Evolutionary conservation across 2,113 vertebrate genomes (phyloP), one percentile per base, ranked within the genome.

Genomic region (Fregata magnificens): DNA sequence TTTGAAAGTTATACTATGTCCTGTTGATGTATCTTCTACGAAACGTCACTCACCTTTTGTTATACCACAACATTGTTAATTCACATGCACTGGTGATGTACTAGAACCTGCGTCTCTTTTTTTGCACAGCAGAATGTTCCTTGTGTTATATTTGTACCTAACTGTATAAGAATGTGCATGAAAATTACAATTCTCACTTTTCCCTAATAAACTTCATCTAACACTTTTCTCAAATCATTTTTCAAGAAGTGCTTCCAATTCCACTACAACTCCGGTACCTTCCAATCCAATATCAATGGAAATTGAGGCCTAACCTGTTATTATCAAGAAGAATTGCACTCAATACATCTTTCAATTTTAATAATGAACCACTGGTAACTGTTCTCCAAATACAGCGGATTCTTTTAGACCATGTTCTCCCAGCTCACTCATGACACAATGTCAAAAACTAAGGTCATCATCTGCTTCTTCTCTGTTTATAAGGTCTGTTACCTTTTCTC

Each of bases 401-500:
- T 73, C n/a, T 52, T 94, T 86, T 61, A 89, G 77, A 84, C 55
- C 36, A 74, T 32, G 24, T 81, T 81, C 92, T 87, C 78, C 63
- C 65, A 87, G 63, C 20, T 73, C 73, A 47, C 29, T 70, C 82
- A 82, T 38, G 69, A 90, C 77, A 87, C 55, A 74, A 69, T 11
- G 31, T 42, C 50, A 90, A 84, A 93, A 93, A 42, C 7, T 16
- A 74, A 65, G 78, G 87, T 81, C 50, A 87, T 70, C 63, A 65
- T 93, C 96, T 95, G 93, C 66, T 92, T 11, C 52, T 81, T 74
- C 38, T 85, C 82, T 90, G 32, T 40, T 74, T 47, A 44, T 44
- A 73, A 90, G 42, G 91, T 67, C 95, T 95, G 86, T 42, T 94
- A 85, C 47, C 66, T 90, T 74, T 97, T 90, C 70, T 81, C 88